Conservation (phyloP, 2,113 vertebrate species). For the Kryptolebias marmoratus region DNA sequence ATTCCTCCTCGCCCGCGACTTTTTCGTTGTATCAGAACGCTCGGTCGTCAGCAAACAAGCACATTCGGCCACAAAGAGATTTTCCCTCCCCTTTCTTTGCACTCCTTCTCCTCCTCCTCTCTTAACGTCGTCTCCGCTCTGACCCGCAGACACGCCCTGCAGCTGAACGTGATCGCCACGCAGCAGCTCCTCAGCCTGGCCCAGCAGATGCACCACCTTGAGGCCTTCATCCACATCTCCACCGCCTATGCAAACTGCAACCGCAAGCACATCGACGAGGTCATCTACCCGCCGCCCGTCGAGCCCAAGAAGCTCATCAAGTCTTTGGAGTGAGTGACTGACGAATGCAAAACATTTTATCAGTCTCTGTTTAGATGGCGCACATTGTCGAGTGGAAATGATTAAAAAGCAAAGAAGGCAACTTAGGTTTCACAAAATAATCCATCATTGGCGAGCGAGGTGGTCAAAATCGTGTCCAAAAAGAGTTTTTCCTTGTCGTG, state of each 20-base stretch:
- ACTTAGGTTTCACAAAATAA: no score
- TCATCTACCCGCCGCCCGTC: conserved; percentile 91
- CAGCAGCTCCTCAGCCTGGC: conserved; percentile 90
- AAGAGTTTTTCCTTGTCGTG: not conserved
- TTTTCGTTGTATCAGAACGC: conserved; percentile 10
- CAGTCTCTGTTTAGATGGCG: no score
- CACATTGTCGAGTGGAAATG: no score
- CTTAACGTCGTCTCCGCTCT: not conserved
- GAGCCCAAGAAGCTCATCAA: conserved; percentile 93
- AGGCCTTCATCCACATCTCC: conserved; percentile 94
- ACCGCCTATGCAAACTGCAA: conserved; percentile 95
- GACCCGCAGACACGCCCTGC: conserved; percentile 84
- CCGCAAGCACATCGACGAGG: conserved; percentile 90
- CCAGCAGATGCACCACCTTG: conserved; percentile 88
- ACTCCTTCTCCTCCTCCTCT: not conserved
- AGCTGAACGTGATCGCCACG: conserved; percentile 91
- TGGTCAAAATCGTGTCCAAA: not conserved
- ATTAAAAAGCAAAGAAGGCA: no score
- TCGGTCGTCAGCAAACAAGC: conserved; percentile 12
- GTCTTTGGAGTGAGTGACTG: conserved; percentile 89
- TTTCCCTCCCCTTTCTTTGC: not conserved
- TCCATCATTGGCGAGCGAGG: no score
- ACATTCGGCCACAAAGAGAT: not conserved
- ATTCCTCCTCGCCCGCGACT: conserved; percentile 25
- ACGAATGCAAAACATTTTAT: no score